phyloP scores from a whole-genome alignment of 2,113 vertebrate species.

The Muscicapa adusta region DNA sequence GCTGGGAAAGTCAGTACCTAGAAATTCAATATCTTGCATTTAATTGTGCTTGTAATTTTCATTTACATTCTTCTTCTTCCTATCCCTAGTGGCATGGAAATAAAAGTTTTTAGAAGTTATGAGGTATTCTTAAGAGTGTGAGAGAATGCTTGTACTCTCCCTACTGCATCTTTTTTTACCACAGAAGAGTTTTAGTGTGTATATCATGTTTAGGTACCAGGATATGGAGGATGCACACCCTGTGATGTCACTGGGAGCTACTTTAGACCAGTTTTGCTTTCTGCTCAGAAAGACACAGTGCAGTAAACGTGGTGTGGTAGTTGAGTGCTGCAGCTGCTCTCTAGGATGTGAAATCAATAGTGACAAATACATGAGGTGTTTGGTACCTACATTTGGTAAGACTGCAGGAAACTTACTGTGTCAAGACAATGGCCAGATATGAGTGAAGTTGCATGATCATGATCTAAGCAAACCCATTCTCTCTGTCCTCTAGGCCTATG shows the following conservation, averaged over 20 bases:
- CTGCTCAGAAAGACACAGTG: background rate
- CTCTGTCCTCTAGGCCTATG: background rate
- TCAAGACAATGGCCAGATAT: background rate
- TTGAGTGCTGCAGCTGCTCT: background rate
- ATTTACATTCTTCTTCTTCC: background rate
- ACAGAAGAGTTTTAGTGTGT: background rate
- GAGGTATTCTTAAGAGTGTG: background rate
- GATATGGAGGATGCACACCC: background rate
- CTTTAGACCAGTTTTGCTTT: background rate
- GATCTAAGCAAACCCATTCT: background rate
- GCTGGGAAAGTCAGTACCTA: background rate
- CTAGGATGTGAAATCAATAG: background rate
- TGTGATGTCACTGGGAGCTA: background rate
- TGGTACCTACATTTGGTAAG: background rate
- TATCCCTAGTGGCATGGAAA: background rate
- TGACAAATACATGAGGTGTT: background rate
- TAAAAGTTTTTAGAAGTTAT: background rate
- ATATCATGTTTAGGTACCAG: background rate
- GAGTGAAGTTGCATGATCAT: background rate
- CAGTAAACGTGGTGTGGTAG: too few relatives aligned
- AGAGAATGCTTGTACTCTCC: background rate
- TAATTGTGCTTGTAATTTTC: background rate
- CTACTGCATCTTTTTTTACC: background rate
- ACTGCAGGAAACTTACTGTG: background rate
- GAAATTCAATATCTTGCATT: background rate